These are phyloP conservation scores for Nibea coibor DNA, from an alignment of 2,113 vertebrate species.

Conservation along the genomic window DNA sequence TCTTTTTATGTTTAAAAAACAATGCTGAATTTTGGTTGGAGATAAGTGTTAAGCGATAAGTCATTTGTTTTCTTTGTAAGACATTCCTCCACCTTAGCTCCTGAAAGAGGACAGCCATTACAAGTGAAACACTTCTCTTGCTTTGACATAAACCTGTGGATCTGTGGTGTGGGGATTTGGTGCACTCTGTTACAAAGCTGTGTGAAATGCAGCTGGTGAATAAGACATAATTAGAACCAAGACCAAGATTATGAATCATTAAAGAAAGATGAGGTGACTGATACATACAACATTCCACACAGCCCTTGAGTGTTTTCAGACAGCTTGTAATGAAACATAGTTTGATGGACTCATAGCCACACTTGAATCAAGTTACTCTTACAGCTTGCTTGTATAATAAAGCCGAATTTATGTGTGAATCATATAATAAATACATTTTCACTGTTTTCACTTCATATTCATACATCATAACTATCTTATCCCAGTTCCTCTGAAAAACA, in stretches of 20 bases:
- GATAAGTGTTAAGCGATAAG: background rate
- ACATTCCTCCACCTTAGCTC: background rate
- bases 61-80: background rate
- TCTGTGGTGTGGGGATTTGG: background rate
- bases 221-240: background rate
- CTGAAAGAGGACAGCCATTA: background rate
- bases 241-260: background rate
- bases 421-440: background rate
- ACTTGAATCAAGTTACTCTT: background rate
- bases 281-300: background rate
- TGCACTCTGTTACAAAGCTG: background rate
- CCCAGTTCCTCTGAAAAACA: background rate
- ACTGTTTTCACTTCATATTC: background rate
- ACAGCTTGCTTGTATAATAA: background rate
- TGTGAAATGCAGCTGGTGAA: background rate
- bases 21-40: background rate
- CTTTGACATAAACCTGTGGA: background rate
- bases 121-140: background rate
- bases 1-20: background rate
- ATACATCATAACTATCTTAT: background rate
- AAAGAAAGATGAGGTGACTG: background rate
- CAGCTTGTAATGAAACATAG: background rate
- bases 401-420: background rate
- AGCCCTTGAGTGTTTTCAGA: background rate
- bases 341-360: background rate